phyloP scores from a whole-genome alignment of 1,140 invertebrate species.

The Sitodiplosis mosellana region DNA sequence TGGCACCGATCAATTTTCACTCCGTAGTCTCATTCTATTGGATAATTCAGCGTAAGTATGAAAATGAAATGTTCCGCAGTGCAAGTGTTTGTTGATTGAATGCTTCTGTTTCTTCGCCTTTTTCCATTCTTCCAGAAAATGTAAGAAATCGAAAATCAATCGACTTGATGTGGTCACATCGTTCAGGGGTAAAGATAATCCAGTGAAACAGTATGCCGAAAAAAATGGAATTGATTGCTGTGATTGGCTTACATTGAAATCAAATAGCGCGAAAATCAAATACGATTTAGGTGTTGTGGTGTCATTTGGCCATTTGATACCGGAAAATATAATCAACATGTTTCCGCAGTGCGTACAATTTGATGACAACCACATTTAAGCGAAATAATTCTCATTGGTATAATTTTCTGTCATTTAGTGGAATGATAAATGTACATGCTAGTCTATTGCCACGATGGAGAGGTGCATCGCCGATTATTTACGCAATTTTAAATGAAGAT shows the following conservation, averaged over 20 bases:
- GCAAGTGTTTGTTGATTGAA: too few species aligned
- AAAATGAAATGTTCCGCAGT: not conserved
- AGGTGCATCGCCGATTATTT: slow-evolving; percentile 72
- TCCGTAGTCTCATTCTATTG: slow-evolving; percentile 36
- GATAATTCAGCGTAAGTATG: slow-evolving; percentile 28
- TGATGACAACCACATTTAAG: slow-evolving; percentile 1
- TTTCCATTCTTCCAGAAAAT: slow-evolving; percentile 12
- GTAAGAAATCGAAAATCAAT: slow-evolving; percentile 18
- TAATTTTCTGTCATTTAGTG: slow-evolving; percentile 35
- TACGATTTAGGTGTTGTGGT: slow-evolving; percentile 50
- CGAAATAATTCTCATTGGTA: not conserved
- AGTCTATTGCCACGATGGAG: slow-evolving; percentile 83
- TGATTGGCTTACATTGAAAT: slow-evolving; percentile 32
- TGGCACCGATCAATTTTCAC: slow-evolving; percentile 45
- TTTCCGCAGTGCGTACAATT: slow-evolving; percentile 38
- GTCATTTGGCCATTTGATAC: slow-evolving; percentile 54
- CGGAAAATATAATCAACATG: slow-evolving; percentile 35
- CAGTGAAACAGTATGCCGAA: slow-evolving; percentile 30
- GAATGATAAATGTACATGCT: slow-evolving; percentile 81
- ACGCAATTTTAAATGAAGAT: slow-evolving; percentile 66
- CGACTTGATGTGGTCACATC: slow-evolving; percentile 40
- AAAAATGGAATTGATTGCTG: slow-evolving; percentile 28
- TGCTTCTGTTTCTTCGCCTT: slow-evolving; percentile 5
- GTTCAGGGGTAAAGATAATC: slow-evolving; percentile 29
- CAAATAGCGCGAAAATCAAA: slow-evolving; percentile 9